phyloP scores from a whole-genome alignment of 2,113 vertebrate species.

The Cebus imitator region DNA sequence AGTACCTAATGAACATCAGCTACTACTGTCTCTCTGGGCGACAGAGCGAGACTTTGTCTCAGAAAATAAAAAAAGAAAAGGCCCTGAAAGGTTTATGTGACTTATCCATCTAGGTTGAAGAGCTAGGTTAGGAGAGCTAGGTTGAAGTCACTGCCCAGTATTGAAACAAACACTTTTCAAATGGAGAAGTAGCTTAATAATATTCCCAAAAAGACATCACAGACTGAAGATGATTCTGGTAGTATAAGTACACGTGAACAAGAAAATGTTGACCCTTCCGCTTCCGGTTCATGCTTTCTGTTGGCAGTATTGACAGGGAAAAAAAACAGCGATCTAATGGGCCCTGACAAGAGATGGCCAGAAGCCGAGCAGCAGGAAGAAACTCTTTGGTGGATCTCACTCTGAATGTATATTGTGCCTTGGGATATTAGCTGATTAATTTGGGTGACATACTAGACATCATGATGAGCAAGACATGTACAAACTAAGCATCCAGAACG shows the following conservation, averaged over 20 bases:
- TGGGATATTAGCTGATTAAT: not conserved
- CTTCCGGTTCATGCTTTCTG: rapidly evolving
- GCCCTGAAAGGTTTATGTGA: not conserved
- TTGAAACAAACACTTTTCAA: not conserved
- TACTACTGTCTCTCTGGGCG: too few relatives aligned
- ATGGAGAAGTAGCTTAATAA: not conserved
- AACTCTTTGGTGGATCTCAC: not conserved
- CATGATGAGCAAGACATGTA: not conserved
- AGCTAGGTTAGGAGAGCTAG: not conserved
- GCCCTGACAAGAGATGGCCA: not conserved
- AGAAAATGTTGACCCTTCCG: not conserved
- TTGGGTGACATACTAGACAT: not conserved
- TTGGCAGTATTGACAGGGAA: not conserved
- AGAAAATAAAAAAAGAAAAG: too few relatives aligned
- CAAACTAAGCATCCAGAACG: not conserved
- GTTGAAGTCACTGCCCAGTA: not conserved
- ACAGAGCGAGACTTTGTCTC: too few relatives aligned
- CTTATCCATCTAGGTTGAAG: not conserved
- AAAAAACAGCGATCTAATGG: not conserved
- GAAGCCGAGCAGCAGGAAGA: not conserved
- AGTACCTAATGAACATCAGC: not conserved
- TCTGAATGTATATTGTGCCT: not conserved
- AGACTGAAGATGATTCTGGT: not conserved
- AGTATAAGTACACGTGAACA: too few relatives aligned
- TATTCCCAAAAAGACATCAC: not conserved